Conservation (phyloP, 2,888 invertebrate species). For the Phalera bucephala region DNA sequence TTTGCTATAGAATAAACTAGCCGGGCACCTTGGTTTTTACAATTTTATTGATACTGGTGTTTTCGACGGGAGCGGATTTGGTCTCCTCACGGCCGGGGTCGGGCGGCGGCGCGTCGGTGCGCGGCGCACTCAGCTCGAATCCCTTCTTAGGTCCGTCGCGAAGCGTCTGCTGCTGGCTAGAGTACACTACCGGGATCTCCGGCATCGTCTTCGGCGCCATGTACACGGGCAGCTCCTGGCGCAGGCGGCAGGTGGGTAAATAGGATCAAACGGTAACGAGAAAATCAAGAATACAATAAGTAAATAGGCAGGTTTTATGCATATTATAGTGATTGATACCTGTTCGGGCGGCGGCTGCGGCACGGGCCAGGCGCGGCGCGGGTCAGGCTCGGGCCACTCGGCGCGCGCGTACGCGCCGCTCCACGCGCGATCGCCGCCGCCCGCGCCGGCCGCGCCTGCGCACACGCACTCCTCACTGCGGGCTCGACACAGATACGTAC, state of each 20-base stretch:
- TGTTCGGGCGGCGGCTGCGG: constrained; percentile 49
- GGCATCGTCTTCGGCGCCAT: constrained; percentile 64
- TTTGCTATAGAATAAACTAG: background rate
- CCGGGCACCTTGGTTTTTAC: constrained; percentile 7
- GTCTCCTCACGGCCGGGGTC: constrained; percentile 10
- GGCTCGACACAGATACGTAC: too few species aligned
- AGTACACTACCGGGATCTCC: constrained; percentile 57
- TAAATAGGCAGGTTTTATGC: too few species aligned
- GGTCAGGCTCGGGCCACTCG: constrained; percentile 54
- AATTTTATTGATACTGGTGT: constrained; percentile 15
- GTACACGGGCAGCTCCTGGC: constrained; percentile 57
- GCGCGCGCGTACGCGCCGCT: constrained; percentile 32
- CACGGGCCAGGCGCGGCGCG: constrained; percentile 67
- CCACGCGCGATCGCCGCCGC: constrained; percentile 22
- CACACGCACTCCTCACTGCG: constrained; percentile 2
- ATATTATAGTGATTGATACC: too few species aligned
- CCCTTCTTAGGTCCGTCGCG: constrained; percentile 71
- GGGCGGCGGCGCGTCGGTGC: constrained; percentile 13
- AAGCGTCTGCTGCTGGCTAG: constrained; percentile 55
- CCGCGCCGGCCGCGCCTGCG: constrained; percentile 29
- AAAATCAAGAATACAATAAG: too few species aligned
- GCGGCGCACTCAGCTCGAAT: constrained; percentile 36
- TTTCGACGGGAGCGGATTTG: constrained; percentile 11
- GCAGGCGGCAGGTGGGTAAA: too few species aligned
- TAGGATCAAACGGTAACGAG: too few species aligned